A percentile compares a stretch with the other conserved stretches of the same genome.
Evolutionary conservation across 2,888 invertebrate genomes (phyloP).

Genomic region (Trichopria drosophilae): DNA sequence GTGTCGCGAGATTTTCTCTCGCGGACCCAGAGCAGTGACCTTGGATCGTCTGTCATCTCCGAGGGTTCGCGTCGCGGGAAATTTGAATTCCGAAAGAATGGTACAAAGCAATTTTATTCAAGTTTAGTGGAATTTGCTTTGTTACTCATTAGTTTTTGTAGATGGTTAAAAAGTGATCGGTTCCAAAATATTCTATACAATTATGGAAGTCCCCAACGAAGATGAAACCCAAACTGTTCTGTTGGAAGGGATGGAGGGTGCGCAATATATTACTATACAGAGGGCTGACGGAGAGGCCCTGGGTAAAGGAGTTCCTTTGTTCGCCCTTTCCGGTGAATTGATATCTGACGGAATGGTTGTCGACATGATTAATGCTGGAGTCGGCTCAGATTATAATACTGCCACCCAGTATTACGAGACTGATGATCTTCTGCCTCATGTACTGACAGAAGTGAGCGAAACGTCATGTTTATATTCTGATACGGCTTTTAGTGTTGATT

Average conservation of each 20-base stretch:
- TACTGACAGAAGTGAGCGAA: conserved; percentile 55
- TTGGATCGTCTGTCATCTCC: conserved; percentile 52
- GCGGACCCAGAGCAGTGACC: conserved; percentile 52
- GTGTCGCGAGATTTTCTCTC: conserved; percentile 37
- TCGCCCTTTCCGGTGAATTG: conserved; percentile 53
- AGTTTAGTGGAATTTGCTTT: conserved; percentile 1
- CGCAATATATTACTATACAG: conserved; percentile 58
- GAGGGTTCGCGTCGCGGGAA: conserved; percentile 26
- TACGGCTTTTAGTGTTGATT: too few species aligned
- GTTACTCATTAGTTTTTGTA: conserved; percentile 8
- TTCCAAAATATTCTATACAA: conserved; percentile 22
- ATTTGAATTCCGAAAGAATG: conserved; percentile 27
- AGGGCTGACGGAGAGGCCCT: conserved; percentile 52
- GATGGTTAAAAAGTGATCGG: conserved; percentile 17
- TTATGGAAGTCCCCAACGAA: conserved; percentile 51
- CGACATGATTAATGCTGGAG: conserved; percentile 56
- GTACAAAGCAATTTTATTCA: neutral
- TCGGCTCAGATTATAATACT: conserved; percentile 48
- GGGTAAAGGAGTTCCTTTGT: conserved; percentile 52
- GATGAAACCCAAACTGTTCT: conserved; percentile 55
- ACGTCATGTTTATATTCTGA: too few species aligned
- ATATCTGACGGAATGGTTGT: conserved; percentile 57
- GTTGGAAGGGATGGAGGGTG: conserved; percentile 54
- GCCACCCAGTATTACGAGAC: conserved; percentile 53
- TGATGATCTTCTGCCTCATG: conserved; percentile 52